A percentile compares a stretch with the other conserved stretches of the same genome.
phyloP scores from a whole-genome alignment of 2,888 invertebrate species.

The Dynastes tityus region DNA sequence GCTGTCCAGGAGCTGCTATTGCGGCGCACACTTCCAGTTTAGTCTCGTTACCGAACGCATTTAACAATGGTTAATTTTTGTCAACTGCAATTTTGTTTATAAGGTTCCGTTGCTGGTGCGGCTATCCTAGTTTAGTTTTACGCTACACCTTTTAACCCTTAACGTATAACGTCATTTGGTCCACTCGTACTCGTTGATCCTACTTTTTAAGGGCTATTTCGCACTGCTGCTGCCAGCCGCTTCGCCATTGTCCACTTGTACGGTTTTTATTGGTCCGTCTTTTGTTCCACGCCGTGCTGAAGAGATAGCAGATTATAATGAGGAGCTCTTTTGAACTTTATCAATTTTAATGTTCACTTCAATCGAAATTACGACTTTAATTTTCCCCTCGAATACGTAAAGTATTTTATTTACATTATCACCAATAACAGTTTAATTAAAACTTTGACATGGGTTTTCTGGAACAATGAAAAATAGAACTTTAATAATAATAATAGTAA shows the following conservation, averaged over 20 bases:
- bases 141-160: conserved; percentile 20
- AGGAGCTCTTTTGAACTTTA: conserved; percentile 3
- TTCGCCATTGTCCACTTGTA: conserved; percentile 49
- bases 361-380: not conserved
- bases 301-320: not conserved
- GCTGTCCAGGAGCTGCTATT: conserved; percentile 61
- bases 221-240: conserved; percentile 45
- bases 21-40: conserved; percentile 66
- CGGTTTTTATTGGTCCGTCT: conserved; percentile 38
- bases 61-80: conserved; percentile 69
- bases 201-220: conserved; percentile 46
- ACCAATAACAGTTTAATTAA: conserved; percentile 5
- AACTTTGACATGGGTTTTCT: not conserved
- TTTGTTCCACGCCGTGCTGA: not conserved
- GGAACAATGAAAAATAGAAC: too few species aligned
- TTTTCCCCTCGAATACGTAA: not conserved
- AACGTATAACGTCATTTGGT: conserved; percentile 54
- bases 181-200: conserved; percentile 52
- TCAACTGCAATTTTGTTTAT: conserved; percentile 69
- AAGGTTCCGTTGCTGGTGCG: conserved; percentile 58
- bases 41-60: conserved; percentile 68
- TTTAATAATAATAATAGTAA: too few species aligned
- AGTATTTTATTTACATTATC: not conserved
- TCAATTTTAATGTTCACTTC: conserved; percentile 7
- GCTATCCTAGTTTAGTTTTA: conserved; percentile 47